Base-by-base conservation (phyloP, 1,140 invertebrate genomes). In the Melanaphis sacchari region DNA sequence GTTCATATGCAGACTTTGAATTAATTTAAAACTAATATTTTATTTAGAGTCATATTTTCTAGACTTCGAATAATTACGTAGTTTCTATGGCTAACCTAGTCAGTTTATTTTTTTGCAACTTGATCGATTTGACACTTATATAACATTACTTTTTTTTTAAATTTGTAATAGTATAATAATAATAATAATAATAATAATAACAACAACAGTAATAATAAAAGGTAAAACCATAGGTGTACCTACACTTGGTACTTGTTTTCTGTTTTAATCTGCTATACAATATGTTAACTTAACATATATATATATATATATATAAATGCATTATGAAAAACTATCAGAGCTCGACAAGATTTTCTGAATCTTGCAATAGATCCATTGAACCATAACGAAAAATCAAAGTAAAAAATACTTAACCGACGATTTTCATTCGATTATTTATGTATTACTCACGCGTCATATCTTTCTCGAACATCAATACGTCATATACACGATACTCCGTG, bases 301-400 rank as follows among this genome's bases (percentile, higher is more conserved):
- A 66, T 49, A 59, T 6, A 66, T 66, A 66, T 8, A 26, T 26
- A 66, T 26, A 76, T 76, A 76, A 76, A n/a, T 18, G 31, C 31
- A n/a, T 76, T 76, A 76, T 76, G n/a, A 76, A 76, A 76, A 76
- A 76, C 59, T 76, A n/a, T 76, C 59, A n/a, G 31, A 76, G 31
- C 59, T n/a, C 59, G 31, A 76, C 59, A n/a, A 76, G 59, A 76
- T 76, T 76, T 76, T n/a, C 3, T 1, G 59, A 66, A n/a, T 76
- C 15, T 15, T n/a, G 59, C 31, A 76, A 76, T 76, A 3, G 15
- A n/a, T n/a, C 59, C 31, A 2, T 15, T 76, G 59, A 76, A 76
- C 59, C 59, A 76, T 76, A n/a, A 21, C 59, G n/a, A 49, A 76
- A 76, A n/a, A 76, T 76, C 59, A 76, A 76, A 76, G 31, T 76